Evolutionary conservation across 1,140 invertebrate species (phyloP).

Genomic region (Leptopilina boulardi): DNA sequence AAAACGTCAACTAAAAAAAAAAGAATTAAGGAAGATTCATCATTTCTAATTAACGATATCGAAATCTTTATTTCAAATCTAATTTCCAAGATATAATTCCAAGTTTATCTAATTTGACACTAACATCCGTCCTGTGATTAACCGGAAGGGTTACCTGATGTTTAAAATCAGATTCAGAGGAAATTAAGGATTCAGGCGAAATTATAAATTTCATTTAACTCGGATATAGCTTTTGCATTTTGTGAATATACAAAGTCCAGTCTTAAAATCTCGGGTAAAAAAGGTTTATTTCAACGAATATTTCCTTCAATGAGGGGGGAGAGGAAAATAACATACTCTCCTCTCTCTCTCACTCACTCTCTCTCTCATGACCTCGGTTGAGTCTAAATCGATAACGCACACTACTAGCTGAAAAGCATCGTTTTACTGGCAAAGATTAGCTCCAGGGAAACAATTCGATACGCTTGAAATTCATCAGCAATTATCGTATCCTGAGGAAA

Average conservation of each 20-base stretch:
- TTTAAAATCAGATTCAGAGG: background rate
- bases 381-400: conserved; percentile 48
- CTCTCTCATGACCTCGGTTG: conserved; percentile 38
- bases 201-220: conserved; percentile 34
- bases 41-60: no score
- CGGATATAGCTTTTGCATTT: background rate
- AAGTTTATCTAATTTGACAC: conserved; percentile 64
- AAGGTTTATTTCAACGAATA: conserved; percentile 6
- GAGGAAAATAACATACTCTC: conserved; percentile 44
- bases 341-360: no score
- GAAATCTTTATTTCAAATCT: no score
- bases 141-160: conserved; percentile 57
- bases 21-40: no score
- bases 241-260: no score
- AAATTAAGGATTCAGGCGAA: background rate
- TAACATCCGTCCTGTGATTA: conserved; percentile 67
- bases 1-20: conserved; percentile 4
- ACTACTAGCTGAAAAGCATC: conserved; percentile 36
- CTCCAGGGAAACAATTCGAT: conserved; percentile 10
- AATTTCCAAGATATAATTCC: conserved; percentile 49
- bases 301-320: background rate
- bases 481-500: background rate
- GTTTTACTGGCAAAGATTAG: conserved; percentile 39
- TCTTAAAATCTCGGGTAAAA: background rate
- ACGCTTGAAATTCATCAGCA: conserved; percentile 29